Evolutionary conservation across 2,797 vertebrate genomes (phyloP).

Genomic region (Streptopelia turtur): DNA sequence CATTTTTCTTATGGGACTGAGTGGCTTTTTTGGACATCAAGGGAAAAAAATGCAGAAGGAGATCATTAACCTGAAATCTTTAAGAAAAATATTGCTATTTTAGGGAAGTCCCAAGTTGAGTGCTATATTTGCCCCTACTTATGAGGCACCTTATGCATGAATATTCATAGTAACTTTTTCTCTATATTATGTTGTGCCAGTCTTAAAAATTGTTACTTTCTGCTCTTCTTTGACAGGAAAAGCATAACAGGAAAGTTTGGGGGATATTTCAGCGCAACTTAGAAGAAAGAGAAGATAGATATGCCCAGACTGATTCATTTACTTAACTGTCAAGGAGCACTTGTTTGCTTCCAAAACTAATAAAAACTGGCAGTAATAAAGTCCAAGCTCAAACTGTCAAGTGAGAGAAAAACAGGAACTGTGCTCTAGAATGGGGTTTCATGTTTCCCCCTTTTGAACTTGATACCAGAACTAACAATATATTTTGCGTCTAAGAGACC

Average conservation of each 20-base stretch:
- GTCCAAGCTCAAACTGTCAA: background rate
- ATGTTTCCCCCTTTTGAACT: constrained; percentile 34
- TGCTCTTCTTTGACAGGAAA: background rate
- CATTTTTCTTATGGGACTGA: background rate
- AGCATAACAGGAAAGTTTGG: background rate
- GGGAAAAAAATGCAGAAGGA: background rate
- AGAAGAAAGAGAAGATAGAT: background rate
- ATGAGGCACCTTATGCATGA: fast-evolving
- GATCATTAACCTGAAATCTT: background rate
- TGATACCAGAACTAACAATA: constrained; percentile 33
- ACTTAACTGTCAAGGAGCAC: background rate
- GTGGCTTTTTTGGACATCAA: background rate
- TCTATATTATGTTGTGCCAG: fast-evolving
- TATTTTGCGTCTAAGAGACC: background rate
- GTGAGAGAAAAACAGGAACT: constrained; percentile 66
- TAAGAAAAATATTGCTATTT: fast-evolving
- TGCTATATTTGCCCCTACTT: background rate
- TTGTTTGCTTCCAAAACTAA: background rate
- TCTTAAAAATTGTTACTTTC: background rate
- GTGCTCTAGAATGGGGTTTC: background rate
- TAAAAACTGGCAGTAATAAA: background rate
- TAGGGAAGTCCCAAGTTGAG: background rate
- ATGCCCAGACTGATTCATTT: background rate
- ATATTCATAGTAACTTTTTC: background rate
- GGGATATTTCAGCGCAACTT: background rate